phyloP scores from a whole-genome alignment of 1,140 invertebrate genomes.

The Nephila pilipes region DNA sequence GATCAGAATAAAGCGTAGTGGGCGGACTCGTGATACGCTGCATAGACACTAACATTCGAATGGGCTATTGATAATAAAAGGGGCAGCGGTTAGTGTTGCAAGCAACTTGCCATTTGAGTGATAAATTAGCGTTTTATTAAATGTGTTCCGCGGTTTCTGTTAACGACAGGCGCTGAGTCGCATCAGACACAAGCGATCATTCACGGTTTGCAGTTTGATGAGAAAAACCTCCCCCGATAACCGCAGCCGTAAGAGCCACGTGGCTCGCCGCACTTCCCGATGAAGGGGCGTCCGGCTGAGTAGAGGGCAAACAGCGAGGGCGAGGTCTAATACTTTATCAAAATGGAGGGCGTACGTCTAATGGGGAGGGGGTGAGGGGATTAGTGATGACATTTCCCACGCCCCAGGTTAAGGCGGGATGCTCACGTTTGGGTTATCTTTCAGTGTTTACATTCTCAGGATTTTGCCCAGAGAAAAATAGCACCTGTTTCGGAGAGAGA shows the following conservation, averaged over 20 bases:
- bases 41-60: background rate
- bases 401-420: slow-evolving; percentile 9
- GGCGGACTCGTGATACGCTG: background rate
- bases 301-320: slow-evolving; percentile 44
- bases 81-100: background rate
- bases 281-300: background rate
- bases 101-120: slow-evolving; percentile 3
- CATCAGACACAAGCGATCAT: background rate
- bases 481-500: slow-evolving; percentile 28
- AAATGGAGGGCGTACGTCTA: slow-evolving; percentile 26
- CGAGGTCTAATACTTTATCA: slow-evolving; percentile 54
- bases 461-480: background rate
- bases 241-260: background rate
- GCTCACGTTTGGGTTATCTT: slow-evolving; percentile 16
- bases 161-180: slow-evolving; percentile 35
- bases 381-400: slow-evolving; percentile 52
- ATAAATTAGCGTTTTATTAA: slow-evolving; percentile 62
- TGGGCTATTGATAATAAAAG: background rate
- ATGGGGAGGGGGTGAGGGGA: background rate
- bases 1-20: no score
- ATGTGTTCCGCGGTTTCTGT: background rate
- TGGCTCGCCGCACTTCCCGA: background rate
- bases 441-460: slow-evolving; percentile 45
- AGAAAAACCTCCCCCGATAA: slow-evolving; percentile 28
- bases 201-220: slow-evolving; percentile 34